These are phyloP conservation scores for Malurus melanocephalus DNA, from an alignment of 2,113 vertebrate genomes.

Conservation along the genomic window DNA sequence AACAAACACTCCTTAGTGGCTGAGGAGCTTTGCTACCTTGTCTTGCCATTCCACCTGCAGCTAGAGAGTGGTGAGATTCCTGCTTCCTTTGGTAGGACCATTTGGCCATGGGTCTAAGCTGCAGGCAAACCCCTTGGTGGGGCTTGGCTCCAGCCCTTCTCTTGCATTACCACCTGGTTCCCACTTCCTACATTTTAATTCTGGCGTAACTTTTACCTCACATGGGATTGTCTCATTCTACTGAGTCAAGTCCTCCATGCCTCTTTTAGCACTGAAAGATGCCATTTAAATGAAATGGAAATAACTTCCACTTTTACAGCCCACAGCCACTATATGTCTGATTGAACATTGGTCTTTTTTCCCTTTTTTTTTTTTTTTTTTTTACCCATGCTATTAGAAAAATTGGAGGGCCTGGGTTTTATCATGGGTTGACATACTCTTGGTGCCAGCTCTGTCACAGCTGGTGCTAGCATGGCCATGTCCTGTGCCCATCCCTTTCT, in stretches of 20 bases:
- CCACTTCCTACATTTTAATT: background rate
- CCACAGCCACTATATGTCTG: background rate
- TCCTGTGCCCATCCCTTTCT: background rate
- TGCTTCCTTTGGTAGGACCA: background rate
- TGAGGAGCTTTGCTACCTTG: background rate
- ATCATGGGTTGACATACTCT: background rate
- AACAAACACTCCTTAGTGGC: background rate
- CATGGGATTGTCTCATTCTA: background rate
- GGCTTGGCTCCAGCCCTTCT: background rate
- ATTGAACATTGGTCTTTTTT: background rate
- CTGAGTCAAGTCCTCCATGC: background rate
- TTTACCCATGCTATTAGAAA: background rate
- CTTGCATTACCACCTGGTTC: background rate
- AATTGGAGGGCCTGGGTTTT: background rate
- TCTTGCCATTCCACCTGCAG: background rate
- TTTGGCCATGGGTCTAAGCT: background rate
- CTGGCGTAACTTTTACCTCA: background rate
- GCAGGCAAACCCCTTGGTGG: background rate
- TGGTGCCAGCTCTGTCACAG: background rate
- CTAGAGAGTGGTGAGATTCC: background rate
- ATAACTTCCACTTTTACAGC: background rate
- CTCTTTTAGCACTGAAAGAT: background rate
- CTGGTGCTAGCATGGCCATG: rapidly evolving
- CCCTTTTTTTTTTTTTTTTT: no score
- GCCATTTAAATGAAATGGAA: background rate